Evolutionary conservation across 2,113 vertebrate species (phyloP), one percentile per base, ranked within the genome.

Genomic region (Pomatostomus ruficeps): DNA sequence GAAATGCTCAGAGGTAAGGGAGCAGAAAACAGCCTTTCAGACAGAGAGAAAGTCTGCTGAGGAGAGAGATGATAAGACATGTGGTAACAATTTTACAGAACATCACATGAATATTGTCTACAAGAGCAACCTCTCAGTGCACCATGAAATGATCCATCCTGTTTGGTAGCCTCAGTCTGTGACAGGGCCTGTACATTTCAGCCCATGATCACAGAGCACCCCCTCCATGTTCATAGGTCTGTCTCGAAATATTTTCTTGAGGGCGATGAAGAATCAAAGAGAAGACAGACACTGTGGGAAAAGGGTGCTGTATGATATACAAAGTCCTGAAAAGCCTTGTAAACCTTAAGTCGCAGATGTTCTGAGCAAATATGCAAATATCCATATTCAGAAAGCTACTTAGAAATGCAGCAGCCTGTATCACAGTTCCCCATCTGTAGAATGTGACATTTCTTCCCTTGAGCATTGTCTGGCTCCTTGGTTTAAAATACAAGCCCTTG

Each of bases 351-450:
- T 74, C 3, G 1, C 94, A 89, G 89, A 85, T 88, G 85, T 87
- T 88, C 83, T 75, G 59, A 67, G 59, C 51, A 80, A 87, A 81
- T 76, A 91, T 93, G 87, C 90, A 96, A 95, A 96, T 91, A 90
- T 26, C 9, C 7, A 10, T 45, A 55, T 40, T 93, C 75, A 93
- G 59, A 93, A 83, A 93, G 78, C 73, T 93, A n/a, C 62, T 94
- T 55, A 90, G 46, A 91, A 88, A 91, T 80, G 74, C 80, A 87
- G 46, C 58, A 76, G 79, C 36, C 73, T 89, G 80, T 85, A 81
- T 91, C 87, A 78, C 70, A 79, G 71, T 71, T 96, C 63, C 88
- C 51, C 58, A 93, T 85, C 85, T 85, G 54, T 62, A 93, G 79
- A 85, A 85, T 51, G 38, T 77, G 76, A 88, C 67, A 43, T 33